A percentile compares a stretch with the other conserved stretches of the same genome.
Evolutionary conservation across 2,888 invertebrate species (phyloP).

Genomic region (Melipona bicolor): DNA sequence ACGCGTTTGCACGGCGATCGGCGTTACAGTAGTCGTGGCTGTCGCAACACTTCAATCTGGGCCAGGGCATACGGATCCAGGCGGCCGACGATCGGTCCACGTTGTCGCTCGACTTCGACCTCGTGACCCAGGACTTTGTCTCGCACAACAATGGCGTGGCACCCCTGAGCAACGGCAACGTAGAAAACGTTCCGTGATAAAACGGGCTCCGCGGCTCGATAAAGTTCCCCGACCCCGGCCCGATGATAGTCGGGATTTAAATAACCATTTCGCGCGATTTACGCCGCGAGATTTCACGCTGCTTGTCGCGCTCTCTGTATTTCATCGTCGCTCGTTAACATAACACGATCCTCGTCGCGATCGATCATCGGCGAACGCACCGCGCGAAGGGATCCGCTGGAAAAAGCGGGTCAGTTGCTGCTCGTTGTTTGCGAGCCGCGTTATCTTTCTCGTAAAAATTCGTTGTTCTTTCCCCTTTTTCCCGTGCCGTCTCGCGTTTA

Average conservation of each 20-base stretch:
- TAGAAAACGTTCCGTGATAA: constrained; percentile 37
- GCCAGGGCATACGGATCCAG: constrained; percentile 72
- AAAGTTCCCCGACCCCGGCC: constrained; percentile 70
- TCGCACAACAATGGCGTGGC: constrained; percentile 78
- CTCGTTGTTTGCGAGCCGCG: background rate
- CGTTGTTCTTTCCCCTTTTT: background rate
- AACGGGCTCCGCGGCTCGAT: constrained; percentile 53
- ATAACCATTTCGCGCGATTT: constrained; percentile 51
- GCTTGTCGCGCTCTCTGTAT: background rate
- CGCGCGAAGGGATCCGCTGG: background rate
- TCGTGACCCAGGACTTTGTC: constrained; percentile 74
- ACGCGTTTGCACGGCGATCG: constrained; percentile 60
- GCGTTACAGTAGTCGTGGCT: constrained; percentile 77
- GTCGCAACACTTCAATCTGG: constrained; percentile 76
- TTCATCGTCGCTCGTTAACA: background rate
- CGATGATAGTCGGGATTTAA: constrained; percentile 53
- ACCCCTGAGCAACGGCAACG: constrained; percentile 63
- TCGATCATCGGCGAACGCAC: background rate
- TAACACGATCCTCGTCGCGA: background rate
- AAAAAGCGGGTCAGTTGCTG: background rate
- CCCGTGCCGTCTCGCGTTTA: background rate
- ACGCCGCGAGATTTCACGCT: constrained; percentile 42
- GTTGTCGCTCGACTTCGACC: constrained; percentile 61
- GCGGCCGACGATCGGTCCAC: constrained; percentile 48
- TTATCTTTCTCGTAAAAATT: constrained; percentile 32